Evolutionary conservation across 1,140 invertebrate species (phyloP), one percentile per base, ranked within the genome.

Genomic region (Sesamia nonagrioides): DNA sequence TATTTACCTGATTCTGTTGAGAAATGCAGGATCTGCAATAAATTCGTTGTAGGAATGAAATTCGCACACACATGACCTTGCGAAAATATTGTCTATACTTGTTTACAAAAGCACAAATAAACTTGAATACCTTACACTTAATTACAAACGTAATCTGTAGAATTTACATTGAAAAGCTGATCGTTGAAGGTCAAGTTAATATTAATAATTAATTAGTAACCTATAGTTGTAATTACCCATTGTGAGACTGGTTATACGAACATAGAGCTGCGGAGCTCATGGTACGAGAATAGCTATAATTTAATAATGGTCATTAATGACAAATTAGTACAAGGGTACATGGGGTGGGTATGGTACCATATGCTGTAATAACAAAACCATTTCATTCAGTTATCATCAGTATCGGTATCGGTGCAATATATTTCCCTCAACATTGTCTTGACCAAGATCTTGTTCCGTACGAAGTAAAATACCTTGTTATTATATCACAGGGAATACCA

Each of bases 151-250:
- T 68, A 72, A 77, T 82, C 48, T 60, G 73, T 60, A 79, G 54
- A 50, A 81, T 79, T 79, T 83, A 78, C 83, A 83, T 82, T 83
- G 71, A 63, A 82, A 77, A 83, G 79, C 56, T 61, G 77, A 86
- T 79, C 60, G 72, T 77, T 58, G 74, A 87, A 84, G 85, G 85
- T 82, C 85, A 81, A 82, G 80, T 78, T 77, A 83, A 84, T 79
- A 81, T 78, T 72, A 79, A 78, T 80, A 83, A 73, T 54, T 73
- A 73, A 68, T 73, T 80, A 50, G 78, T 56, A 66, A 27, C 42
- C 71, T 60, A 54, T 69, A 60, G 63, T 42, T 37, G 18, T 78
- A 71, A 77, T 77, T 48, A 61, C 18, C 63, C 37, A 74, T 68
- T 74, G 63, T 74, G 45, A 37, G 56, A 75, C 18, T n/a, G 58